phyloP scores from a whole-genome alignment of 2,888 invertebrate genomes.

The Lycophotia porphyrea region DNA sequence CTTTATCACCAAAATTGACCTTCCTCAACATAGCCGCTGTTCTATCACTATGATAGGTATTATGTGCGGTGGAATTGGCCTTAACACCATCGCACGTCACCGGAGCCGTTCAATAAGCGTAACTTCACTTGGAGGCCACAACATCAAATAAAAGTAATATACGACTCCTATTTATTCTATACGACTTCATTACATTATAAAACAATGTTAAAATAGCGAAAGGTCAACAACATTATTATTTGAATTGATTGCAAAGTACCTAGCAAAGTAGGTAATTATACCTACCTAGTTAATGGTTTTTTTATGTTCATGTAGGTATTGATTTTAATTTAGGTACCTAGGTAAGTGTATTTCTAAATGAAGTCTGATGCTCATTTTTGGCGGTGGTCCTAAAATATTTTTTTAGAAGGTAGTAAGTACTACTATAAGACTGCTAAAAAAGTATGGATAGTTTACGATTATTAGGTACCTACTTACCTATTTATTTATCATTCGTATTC shows the following conservation, averaged over 20 bases:
- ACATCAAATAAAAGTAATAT: background rate
- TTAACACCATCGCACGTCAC: background rate
- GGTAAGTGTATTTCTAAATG: background rate
- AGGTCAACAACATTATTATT: constrained; percentile 1
- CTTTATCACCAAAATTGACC: background rate
- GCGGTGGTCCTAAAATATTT: background rate
- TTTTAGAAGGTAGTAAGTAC: background rate
- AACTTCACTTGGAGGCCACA: background rate
- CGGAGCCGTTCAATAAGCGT: background rate
- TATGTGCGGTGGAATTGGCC: background rate
- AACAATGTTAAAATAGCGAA: background rate
- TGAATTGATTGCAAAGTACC: background rate
- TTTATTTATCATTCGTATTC: constrained; percentile 3
- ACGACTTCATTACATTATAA: background rate
- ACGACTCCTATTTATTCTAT: too few species aligned
- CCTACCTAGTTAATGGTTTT: background rate
- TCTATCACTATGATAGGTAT: background rate
- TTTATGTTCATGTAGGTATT: background rate
- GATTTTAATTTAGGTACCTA: too few species aligned
- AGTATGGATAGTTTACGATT: background rate
- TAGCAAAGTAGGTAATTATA: background rate
- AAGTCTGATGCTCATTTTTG: background rate
- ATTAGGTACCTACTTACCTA: background rate
- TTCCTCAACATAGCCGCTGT: constrained; percentile 4
- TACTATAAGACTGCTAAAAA: background rate